These are phyloP conservation scores for Borostomias antarcticus DNA, from an alignment of 2,797 vertebrate genomes.

Conservation along the genomic window DNA sequence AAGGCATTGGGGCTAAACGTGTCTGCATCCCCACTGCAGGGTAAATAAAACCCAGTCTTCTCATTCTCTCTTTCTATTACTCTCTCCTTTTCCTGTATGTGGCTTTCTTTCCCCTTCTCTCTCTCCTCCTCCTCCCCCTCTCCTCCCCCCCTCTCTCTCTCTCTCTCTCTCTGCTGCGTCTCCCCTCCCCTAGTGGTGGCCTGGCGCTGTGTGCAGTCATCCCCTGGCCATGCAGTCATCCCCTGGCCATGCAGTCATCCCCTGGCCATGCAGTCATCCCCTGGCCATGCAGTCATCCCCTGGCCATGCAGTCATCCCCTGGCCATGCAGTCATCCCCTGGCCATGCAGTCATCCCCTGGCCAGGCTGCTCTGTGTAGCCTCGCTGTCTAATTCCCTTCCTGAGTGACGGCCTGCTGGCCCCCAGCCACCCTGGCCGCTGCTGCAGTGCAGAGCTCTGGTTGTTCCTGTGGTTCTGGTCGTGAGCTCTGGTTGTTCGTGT, in stretches of 20 bases:
- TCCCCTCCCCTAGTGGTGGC: too few relatives aligned
- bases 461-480: too few relatives aligned
- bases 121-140: not conserved
- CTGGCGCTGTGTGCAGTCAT: not conserved
- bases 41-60: too few relatives aligned
- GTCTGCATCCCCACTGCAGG: too few relatives aligned
- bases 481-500: too few relatives aligned
- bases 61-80: not conserved
- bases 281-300: not conserved
- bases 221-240: not conserved
- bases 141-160: not conserved
- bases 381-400: conserved; percentile 30
- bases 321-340: not conserved
- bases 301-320: not conserved
- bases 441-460: conserved; percentile 1
- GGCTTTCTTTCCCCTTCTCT: not conserved
- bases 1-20: too few relatives aligned
- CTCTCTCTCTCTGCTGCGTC: not conserved
- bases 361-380: conserved; percentile 17
- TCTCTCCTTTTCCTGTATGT: not conserved
- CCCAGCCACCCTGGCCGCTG: not conserved
- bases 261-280: not conserved
- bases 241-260: conserved; percentile 4
- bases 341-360: conserved; percentile 4
- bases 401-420: conserved; percentile 25